Evolutionary conservation across 2,797 vertebrate genomes (phyloP), one percentile per base, ranked within the genome.

Genomic region (Hippoglossus hippoglossus): DNA sequence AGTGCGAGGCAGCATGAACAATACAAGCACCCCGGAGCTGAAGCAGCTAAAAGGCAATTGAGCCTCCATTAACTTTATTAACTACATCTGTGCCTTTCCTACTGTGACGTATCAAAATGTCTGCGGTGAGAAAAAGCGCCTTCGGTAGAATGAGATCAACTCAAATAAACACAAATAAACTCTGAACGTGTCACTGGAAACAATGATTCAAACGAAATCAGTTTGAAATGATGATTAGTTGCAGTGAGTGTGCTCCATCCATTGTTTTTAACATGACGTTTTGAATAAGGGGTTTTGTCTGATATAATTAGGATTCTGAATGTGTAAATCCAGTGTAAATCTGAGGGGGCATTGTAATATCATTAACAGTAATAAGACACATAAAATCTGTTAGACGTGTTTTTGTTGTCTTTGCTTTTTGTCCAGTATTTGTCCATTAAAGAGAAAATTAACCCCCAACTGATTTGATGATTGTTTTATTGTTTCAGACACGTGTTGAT

Each of bases 11-110:
- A 67, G 47, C 36, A 36, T 4, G 49, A 6, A 41, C 49, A 69
- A n/a, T 0, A 49, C 10, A 10, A 54, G 19, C 18, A 15, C n/a
- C 18, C 1, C 36, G 50, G 12, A 53, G 24, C 24, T 12, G 41
- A 19, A n/a, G 16, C 22, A 3, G 50, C 50, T 25, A 54, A 69
- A 54, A 58, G 68, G 50, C 51, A 26, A 16, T 26, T 19, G 54
- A 68, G 50, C 39, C 65, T 36, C 53, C 21, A 26, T 63, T 63
- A 36, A 24, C 41, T 58, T 54, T 21, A 66, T 73, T 25, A 21
- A 50, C 60, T 18, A 49, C 58, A 63, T 52, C 16, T 67, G 39
- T 12, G 60, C 16, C 26, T 26, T 25, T 60, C 28, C 46, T 46
- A 26, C 34, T 51, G 25, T 26, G 46, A 56, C 24, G 4, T 50